Conservation (phyloP, 2,888 invertebrate species). For the Dusona sp. region DNA sequence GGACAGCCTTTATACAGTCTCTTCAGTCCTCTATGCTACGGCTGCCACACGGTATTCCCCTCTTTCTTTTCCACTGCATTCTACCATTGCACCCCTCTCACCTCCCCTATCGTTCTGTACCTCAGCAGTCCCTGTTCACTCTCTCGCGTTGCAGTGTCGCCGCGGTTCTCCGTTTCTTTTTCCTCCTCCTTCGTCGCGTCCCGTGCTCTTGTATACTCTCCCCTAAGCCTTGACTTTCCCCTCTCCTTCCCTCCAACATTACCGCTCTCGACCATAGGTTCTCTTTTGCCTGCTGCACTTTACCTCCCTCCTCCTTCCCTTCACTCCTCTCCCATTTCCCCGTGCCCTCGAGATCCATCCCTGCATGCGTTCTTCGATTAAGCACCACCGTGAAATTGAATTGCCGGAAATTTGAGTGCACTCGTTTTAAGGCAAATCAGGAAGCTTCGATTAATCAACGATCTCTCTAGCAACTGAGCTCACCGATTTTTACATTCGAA, state of each 20-base stretch:
- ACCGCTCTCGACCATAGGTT: slow-evolving; percentile 59
- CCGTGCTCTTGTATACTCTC: slow-evolving; percentile 58
- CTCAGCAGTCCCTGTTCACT: slow-evolving; percentile 56
- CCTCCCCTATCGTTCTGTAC: slow-evolving; percentile 24
- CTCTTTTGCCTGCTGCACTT: slow-evolving; percentile 63
- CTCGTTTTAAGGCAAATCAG: neutral
- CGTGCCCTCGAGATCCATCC: slow-evolving; percentile 50
- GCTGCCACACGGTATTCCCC: slow-evolving; percentile 44
- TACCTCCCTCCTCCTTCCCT: slow-evolving; percentile 31
- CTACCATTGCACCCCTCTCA: slow-evolving; percentile 40
- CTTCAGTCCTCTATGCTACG: slow-evolving; percentile 63
- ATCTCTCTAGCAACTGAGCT: neutral
- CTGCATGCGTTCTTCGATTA: slow-evolving; percentile 49
- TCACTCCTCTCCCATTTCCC: neutral
- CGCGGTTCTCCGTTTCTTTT: slow-evolving; percentile 55
- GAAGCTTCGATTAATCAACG: neutral
- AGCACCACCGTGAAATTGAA: slow-evolving; percentile 51
- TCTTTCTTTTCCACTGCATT: slow-evolving; percentile 23
- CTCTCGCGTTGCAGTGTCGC: slow-evolving; percentile 57
- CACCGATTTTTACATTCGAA: neutral
- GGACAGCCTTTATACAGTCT: slow-evolving; percentile 54
- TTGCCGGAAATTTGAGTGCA: slow-evolving; percentile 31
- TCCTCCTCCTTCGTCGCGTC: slow-evolving; percentile 54
- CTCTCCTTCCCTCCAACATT: slow-evolving; percentile 52
- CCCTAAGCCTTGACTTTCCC: slow-evolving; percentile 45